These are phyloP conservation scores for Heteromormyrus szaboi DNA, from an alignment of 2,797 vertebrate genomes.

Conservation along the genomic window DNA sequence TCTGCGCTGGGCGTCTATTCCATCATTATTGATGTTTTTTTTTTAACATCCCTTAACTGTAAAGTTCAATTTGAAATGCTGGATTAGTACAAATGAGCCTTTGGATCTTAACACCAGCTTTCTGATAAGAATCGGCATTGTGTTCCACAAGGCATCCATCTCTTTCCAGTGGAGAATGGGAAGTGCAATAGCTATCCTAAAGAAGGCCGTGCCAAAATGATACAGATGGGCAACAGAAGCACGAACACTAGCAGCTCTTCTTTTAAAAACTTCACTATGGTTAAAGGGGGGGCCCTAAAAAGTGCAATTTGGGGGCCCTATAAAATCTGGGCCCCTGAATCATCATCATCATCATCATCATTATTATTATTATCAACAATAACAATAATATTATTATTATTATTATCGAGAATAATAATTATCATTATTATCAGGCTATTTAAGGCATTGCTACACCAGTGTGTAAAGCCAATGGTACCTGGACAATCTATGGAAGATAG, in stretches of 20 bases:
- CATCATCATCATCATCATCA: not conserved
- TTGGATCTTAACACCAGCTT: not conserved
- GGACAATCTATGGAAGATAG: not conserved
- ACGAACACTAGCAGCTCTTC: not conserved
- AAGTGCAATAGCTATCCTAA: not conserved
- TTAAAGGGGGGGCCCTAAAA: not conserved
- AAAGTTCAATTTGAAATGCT: conserved; percentile 2
- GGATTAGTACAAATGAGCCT: not conserved
- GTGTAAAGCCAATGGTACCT: not conserved
- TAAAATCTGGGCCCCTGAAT: not conserved
- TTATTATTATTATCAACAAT: not conserved
- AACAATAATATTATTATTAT: not conserved
- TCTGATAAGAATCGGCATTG: not conserved
- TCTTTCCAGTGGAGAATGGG: not conserved
- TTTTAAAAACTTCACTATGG: not conserved
- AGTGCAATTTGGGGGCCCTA: not conserved
- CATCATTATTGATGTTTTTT: not conserved
- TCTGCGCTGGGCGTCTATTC: not conserved
- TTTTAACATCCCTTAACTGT: not conserved
- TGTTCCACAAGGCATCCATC: not conserved
- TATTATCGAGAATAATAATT: not conserved
- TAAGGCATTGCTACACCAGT: not conserved
- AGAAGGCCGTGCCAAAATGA: not conserved
- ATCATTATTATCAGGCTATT: not conserved
- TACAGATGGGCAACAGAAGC: not conserved